Percentiles rank a stretch among this genome's conserved stretches.
Evolutionary conservation across 1,140 invertebrate species (phyloP).

Genomic region (Hylaeus volcanicus): DNA sequence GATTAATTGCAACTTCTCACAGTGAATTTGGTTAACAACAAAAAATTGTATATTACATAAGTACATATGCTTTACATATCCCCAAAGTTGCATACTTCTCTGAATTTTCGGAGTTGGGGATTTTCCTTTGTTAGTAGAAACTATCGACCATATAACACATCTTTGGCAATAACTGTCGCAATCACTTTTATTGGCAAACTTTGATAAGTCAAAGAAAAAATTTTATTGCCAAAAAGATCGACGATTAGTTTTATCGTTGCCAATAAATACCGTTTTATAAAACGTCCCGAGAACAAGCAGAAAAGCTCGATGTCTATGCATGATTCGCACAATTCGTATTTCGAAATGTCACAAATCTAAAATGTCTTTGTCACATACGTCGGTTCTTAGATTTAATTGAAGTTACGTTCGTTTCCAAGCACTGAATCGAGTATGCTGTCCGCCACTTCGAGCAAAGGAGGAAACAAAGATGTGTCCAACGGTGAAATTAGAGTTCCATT

Average conservation of each 20-base stretch:
- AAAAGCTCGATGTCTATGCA: no score
- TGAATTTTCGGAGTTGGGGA: no score
- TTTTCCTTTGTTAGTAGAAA: no score
- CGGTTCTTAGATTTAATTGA: neutral
- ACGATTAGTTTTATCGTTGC: no score
- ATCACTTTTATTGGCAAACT: neutral
- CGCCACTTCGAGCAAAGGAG: neutral
- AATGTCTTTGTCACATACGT: neutral
- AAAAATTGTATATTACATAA: no score
- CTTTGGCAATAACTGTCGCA: neutral
- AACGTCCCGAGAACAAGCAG: neutral
- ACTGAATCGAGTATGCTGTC: slow-evolving; percentile 10
- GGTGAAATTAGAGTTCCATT: slow-evolving; percentile 53
- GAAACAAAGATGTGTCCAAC: neutral
- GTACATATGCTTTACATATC: no score
- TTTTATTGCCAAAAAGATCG: neutral
- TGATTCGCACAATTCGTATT: neutral
- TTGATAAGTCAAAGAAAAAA: neutral
- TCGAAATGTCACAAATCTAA: neutral
- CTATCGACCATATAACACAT: no score
- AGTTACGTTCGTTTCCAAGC: neutral
- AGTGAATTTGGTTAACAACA: no score
- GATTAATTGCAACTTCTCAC: no score
- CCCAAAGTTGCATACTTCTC: no score
- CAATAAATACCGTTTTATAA: neutral